Percentiles rank a stretch among this genome's conserved stretches.
These are phyloP conservation scores for Microcebus murinus DNA, from an alignment of 2,113 vertebrate species.

Conservation along the genomic window DNA sequence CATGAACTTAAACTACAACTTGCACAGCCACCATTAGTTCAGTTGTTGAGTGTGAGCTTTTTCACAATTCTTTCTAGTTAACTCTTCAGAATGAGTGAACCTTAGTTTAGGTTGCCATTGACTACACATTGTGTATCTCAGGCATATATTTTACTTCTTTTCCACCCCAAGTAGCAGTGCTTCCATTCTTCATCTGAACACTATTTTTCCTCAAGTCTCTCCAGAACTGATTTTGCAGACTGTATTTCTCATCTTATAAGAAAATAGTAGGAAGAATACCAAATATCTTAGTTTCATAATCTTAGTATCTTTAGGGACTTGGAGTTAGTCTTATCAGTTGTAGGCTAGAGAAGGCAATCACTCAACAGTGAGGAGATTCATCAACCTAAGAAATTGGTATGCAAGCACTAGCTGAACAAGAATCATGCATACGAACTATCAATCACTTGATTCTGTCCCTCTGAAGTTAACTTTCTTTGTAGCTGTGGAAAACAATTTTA, in stretches of 20 bases:
- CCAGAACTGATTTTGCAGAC: background rate
- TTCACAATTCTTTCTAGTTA: background rate
- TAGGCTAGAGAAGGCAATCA: background rate
- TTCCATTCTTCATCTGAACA: background rate
- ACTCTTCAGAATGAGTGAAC: background rate
- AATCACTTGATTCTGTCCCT: background rate
- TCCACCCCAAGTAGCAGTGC: background rate
- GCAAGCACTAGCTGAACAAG: background rate
- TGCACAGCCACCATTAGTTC: background rate
- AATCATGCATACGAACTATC: background rate
- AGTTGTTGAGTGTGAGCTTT: background rate
- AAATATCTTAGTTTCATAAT: background rate
- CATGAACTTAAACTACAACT: background rate
- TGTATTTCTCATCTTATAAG: background rate
- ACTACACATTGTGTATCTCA: background rate
- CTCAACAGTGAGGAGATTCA: background rate
- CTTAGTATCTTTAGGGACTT: background rate
- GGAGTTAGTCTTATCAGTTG: background rate
- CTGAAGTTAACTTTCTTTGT: background rate
- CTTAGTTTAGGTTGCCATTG: background rate
- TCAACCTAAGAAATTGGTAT: background rate
- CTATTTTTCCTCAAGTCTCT: background rate
- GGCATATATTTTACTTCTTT: background rate
- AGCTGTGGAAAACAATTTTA: background rate
- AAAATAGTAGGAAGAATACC: background rate